These are phyloP conservation scores for Drosophila ficusphila DNA, from an alignment of 1,140 invertebrate species.

Conservation along the genomic window DNA sequence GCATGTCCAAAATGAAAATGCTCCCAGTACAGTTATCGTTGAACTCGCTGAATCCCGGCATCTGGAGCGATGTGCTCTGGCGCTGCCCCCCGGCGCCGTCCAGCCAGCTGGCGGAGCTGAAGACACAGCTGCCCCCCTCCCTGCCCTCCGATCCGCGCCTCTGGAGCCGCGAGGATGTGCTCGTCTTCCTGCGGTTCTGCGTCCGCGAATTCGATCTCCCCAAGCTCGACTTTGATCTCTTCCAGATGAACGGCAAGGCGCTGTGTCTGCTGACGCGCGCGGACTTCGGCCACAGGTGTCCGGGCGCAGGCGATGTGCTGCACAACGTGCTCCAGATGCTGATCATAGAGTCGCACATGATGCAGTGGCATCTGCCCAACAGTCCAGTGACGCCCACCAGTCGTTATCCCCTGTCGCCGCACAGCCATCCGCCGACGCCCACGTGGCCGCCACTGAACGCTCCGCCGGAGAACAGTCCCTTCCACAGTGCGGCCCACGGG, in stretches of 20 bases:
- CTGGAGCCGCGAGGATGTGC: constrained; percentile 96
- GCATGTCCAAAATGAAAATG: constrained; percentile 87
- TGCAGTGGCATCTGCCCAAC: constrained; percentile 91
- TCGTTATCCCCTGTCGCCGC: constrained; percentile 91
- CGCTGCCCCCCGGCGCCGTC: constrained; percentile 89
- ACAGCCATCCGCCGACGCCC: constrained; percentile 91
- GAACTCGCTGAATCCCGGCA: constrained; percentile 85
- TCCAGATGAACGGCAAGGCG: constrained; percentile 99
- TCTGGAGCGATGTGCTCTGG: constrained; percentile 92
- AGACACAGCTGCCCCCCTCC: constrained; percentile 91
- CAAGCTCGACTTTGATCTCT: constrained; percentile 95
- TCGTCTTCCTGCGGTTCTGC: constrained; percentile 95
- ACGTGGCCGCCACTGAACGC: constrained; percentile 88
- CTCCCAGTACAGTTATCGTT: constrained; percentile 88
- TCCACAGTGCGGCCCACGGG: constrained; percentile 85
- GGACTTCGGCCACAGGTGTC: constrained; percentile 95
- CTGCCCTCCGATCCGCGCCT: constrained; percentile 93
- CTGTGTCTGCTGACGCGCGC: constrained; percentile 94
- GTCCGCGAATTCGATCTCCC: constrained; percentile 96
- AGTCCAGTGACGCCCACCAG: constrained; percentile 93
- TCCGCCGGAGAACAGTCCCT: constrained; percentile 86
- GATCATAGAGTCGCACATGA: constrained; percentile 90
- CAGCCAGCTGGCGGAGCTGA: constrained; percentile 91
- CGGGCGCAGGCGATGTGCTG: constrained; percentile 95
- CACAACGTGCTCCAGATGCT: constrained; percentile 96